These are phyloP conservation scores for Punctoribates punctum DNA, from an alignment of 2,888 invertebrate genomes.

Conservation along the genomic window DNA sequence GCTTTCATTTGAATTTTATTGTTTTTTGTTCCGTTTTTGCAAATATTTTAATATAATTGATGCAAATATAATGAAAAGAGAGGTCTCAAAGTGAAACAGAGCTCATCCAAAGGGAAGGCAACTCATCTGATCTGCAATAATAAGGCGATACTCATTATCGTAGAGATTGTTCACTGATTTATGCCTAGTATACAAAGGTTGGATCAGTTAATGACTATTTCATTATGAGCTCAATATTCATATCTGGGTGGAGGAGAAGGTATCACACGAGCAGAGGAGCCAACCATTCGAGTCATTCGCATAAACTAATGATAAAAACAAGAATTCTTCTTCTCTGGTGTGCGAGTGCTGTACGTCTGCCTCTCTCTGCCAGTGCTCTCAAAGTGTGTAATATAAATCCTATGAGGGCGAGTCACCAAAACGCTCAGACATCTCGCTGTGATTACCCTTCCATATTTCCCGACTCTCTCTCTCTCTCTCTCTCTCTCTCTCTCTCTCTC, in stretches of 20 bases:
- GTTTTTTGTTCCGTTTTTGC: not conserved
- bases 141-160: constrained; percentile 22
- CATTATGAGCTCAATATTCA: constrained; percentile 32
- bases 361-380: not conserved
- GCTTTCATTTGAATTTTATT: constrained; percentile 18
- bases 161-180: constrained; percentile 26
- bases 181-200: constrained; percentile 7
- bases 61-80: not conserved
- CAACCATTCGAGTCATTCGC: not conserved
- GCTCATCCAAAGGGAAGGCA: not conserved
- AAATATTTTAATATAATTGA: constrained; percentile 12
- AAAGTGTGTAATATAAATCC: constrained; percentile 1
- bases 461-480: not conserved
- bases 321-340: constrained; percentile 7
- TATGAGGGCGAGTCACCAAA: constrained; percentile 11
- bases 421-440: constrained; percentile 22
- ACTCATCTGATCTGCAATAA: constrained; percentile 15
- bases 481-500: not conserved
- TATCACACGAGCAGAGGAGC: not conserved
- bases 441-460: constrained; percentile 32
- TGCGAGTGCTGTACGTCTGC: not conserved
- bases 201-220: constrained; percentile 33
- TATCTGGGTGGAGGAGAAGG: constrained; percentile 23
- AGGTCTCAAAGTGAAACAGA: not conserved
- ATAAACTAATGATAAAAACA: constrained; percentile 17